Percentiles rank a stretch among this genome's conserved stretches.
These are phyloP conservation scores for Cygnus olor DNA, from an alignment of 2,797 vertebrate genomes.

Conservation along the genomic window DNA sequence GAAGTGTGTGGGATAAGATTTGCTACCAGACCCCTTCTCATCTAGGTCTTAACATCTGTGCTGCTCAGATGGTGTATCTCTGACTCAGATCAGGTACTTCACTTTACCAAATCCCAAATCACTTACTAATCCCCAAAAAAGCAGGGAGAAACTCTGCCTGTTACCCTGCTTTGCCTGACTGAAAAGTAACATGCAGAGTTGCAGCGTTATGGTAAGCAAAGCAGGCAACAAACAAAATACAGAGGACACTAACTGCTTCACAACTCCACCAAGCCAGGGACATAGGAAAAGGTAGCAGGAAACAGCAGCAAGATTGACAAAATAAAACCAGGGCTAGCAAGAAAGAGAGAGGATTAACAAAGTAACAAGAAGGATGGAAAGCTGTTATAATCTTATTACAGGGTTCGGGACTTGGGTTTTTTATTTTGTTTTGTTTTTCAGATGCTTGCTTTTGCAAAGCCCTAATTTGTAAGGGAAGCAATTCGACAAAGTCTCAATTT, in stretches of 20 bases:
- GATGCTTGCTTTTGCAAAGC: not conserved
- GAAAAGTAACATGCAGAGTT: not conserved
- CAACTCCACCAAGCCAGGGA: not conserved
- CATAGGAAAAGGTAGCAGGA: not conserved
- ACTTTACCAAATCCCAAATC: not conserved
- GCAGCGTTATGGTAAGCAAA: not conserved
- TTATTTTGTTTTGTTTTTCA: not conserved
- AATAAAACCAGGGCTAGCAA: not conserved
- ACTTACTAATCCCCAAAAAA: not conserved
- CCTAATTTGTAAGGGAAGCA: not conserved
- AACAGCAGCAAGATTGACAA: not conserved
- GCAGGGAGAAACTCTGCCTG: not conserved
- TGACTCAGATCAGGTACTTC: not conserved
- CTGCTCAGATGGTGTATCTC: not conserved
- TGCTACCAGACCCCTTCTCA: fast-evolving
- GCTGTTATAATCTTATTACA: not conserved
- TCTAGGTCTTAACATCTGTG: not conserved
- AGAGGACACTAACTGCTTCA: not conserved
- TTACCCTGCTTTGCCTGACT: not conserved
- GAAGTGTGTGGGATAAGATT: not conserved
- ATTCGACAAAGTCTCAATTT: not conserved
- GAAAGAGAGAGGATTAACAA: not conserved
- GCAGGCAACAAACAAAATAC: not conserved
- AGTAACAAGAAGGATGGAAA: not conserved
- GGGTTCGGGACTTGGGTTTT: not conserved